Base-by-base conservation (phyloP, 2,797 vertebrate species). In the Pseudopleuronectes americanus region DNA sequence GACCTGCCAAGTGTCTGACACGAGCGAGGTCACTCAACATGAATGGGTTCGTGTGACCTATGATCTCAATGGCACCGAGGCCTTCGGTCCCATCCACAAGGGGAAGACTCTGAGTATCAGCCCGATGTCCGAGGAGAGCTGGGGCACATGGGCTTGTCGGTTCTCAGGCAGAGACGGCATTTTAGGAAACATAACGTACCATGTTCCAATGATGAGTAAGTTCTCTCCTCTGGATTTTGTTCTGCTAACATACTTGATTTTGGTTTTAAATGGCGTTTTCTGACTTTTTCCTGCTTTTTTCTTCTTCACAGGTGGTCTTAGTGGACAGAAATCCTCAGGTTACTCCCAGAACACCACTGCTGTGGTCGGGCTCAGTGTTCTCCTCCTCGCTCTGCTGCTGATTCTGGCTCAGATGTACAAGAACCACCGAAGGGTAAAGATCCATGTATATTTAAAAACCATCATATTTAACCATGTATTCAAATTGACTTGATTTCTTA, bases 361-460 rank as follows among this genome's bases (percentile, higher is more conserved):
- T 1, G 55, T 87, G 26, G 48, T 86, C 2, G 90, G 87, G 14
- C 80, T 94, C 23, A 73, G 86, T 53, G 56, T 93, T 24, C 77
- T 95, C 8, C 75, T 93, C 12, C 0, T 93, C 5, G 49, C 93
- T 72, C 58, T 93, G 67, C 79, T 95, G 58, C 64, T 95, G 74
- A 51, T 92, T 68, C 54, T 92, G 69, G 77, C 77, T 57, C 91
- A 94, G 87, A 80, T 92, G 81, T 94, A 87, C 90, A 94, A 81
- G 76, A 95, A 94, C 71, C 66, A 92, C 67, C 92, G 78, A 68
- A 85, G 94, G 89, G 94, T 95, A 86, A 84, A 87, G 19, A 88
- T 48, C 19, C 4, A 8, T 1, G 2, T 31, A 58, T 0, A 2
- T 45, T 67, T 8, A 56, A 28, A 45, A 56, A 56, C 0, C 12